These are phyloP conservation scores for Agrotis ipsilon DNA, from an alignment of 2,888 invertebrate genomes.

Conservation along the genomic window DNA sequence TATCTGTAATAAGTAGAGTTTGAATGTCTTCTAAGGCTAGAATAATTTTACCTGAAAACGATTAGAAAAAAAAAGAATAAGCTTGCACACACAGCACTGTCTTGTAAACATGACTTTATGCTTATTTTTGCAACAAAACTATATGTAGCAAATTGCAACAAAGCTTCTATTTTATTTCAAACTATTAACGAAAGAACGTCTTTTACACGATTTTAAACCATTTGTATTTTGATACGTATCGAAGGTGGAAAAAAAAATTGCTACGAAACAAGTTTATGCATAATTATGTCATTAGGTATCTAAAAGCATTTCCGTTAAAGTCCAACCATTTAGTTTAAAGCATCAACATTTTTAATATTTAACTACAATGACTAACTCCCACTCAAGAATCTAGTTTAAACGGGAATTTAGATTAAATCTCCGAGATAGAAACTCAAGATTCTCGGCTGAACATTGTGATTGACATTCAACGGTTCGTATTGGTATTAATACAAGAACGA, in stretches of 20 bases:
- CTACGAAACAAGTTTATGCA: too few relatives aligned
- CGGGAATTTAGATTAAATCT: slow-evolving; percentile 44
- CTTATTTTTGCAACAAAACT: background rate
- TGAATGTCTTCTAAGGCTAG: too few relatives aligned
- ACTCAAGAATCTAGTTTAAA: slow-evolving; percentile 6
- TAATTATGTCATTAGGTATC: too few relatives aligned
- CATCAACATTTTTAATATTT: background rate
- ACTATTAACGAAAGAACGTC: background rate
- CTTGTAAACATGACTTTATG: background rate
- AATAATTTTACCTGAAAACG: background rate
- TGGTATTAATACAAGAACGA: slow-evolving; percentile 40
- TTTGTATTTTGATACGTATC: background rate
- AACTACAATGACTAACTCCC: background rate
- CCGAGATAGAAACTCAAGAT: slow-evolving; percentile 21
- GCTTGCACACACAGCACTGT: background rate
- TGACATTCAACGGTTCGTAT: slow-evolving; percentile 43
- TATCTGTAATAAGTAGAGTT: too few relatives aligned
- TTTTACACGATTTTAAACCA: background rate
- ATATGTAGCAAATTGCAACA: background rate
- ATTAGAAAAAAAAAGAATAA: background rate
- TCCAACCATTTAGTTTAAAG: background rate
- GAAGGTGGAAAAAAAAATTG: background rate
- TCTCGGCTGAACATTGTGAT: slow-evolving; percentile 24
- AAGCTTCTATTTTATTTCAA: background rate
- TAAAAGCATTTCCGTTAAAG: background rate